Evolutionary conservation across 2,797 vertebrate genomes (phyloP), one percentile per base, ranked within the genome.

Genomic region (Myoxocephalus aenaeus): DNA sequence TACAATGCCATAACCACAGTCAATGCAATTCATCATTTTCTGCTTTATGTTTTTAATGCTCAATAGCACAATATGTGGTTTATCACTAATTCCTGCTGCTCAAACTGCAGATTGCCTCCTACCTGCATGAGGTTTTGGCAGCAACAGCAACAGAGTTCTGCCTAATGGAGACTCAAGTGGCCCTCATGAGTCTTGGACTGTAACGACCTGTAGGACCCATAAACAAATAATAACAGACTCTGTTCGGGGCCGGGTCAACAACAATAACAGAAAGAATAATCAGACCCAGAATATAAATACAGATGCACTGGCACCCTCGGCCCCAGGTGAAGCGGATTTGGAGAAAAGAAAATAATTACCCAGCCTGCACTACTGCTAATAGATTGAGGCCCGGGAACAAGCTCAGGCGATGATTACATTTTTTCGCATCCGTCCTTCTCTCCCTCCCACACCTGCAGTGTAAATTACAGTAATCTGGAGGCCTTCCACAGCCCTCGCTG

Each of bases 321-420:
- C 25, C 79, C 71, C 58, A 40, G 7, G 36, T 29, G 58, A 80
- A 73, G 80, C 5, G 42, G 79, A 83, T 85, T 81, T 70, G 77
- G 65, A 7, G 44, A 6, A 80, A 77, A 65, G 59, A 85, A 93
- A 90, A 86, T 89, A 91, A 91, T 87, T 82, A 91, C 76, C 40
- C 75, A 77, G 84, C 77, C 50, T 61, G 63, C 7, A 25, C 70
- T 77, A 40, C 53, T 10, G 54, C 86, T 86, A 92, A 93, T 84
- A 91, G 83, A 92, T 89, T 90, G 88, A 83, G n/a, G 73, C 81
- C 71, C 38, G 53, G 42, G 75, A 87, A 88, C 82, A 82, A 75
- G 88, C 62, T 68, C 58, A 38, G 72, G 67, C 20, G 65, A 86
- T 91, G 89, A 93, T 93, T 90, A 91, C 85, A 93, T 90, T 93